These are phyloP conservation scores for Pseudonaja textilis DNA, from an alignment of 2,113 vertebrate species.

Conservation along the genomic window DNA sequence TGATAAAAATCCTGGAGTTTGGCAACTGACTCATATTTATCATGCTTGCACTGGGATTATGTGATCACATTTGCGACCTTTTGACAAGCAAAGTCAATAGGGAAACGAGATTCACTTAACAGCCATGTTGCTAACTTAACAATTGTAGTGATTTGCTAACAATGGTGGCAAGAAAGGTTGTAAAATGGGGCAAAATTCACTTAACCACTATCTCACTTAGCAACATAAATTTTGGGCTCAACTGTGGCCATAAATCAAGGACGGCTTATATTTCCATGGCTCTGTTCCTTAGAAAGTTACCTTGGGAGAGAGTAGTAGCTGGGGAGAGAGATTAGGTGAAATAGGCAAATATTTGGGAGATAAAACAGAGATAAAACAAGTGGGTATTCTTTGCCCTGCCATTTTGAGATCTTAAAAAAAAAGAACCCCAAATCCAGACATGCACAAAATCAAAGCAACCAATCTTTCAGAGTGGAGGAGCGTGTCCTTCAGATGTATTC, in stretches of 20 bases:
- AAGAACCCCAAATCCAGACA: neutral
- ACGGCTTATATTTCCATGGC: neutral
- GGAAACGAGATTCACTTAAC: neutral
- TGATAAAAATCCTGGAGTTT: neutral
- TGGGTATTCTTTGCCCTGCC: neutral
- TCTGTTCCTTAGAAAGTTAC: neutral
- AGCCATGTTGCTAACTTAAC: neutral
- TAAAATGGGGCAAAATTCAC: neutral
- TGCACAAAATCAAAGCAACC: neutral
- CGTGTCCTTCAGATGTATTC: neutral
- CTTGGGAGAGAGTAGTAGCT: neutral
- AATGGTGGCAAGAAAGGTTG: neutral
- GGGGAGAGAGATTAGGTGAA: conserved; percentile 17
- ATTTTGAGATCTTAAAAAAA: neutral
- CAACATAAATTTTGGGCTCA: neutral
- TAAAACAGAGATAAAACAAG: neutral
- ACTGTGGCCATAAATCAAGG: neutral
- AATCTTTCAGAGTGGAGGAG: neutral
- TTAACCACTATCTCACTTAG: neutral
- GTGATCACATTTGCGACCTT: neutral
- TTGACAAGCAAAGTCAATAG: neutral
- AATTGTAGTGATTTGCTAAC: neutral
- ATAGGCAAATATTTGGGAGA: neutral
- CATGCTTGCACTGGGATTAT: neutral
- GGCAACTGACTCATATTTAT: neutral